Conservation (phyloP, 2,113 vertebrate species). For the human (Homo sapiens) region GRCh38 chr13:95601501-95602000, state of each 20-base stretch:
- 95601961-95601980: background rate
- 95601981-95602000: background rate
- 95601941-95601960: background rate
- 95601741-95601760: background rate
- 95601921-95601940: background rate
- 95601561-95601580: background rate
- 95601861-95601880: background rate
- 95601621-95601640: background rate
- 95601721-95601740: background rate
- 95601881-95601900: background rate
- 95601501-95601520: background rate
- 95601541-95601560: too few species aligned
- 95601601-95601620: background rate
- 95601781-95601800: accelerated
- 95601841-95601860: background rate
- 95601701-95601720: background rate
- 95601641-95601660: background rate
- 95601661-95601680: background rate
- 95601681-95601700: background rate
- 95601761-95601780: background rate
- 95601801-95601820: background rate
- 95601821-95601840: background rate
- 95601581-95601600: background rate
- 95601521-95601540: background rate
- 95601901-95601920: background rate